Evolutionary conservation across 2,797 vertebrate species (phyloP), one percentile per base, ranked within the genome.

Genomic region (Pangasius mekongensis): DNA sequence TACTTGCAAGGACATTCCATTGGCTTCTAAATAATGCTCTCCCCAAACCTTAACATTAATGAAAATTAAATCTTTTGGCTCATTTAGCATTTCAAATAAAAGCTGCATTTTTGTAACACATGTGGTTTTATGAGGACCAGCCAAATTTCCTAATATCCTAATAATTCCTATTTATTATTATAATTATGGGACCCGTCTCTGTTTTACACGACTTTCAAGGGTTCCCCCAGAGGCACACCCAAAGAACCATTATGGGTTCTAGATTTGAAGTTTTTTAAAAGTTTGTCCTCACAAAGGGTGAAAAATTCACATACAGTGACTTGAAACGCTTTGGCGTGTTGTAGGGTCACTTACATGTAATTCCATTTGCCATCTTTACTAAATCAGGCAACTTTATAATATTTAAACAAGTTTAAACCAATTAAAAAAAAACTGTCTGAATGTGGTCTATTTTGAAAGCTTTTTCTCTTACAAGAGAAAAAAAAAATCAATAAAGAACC

Each of bases 381-480:
- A 16, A 66, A 66, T 66, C 24, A 20, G 81, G 27, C 27, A 0
- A 30, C 11, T 9, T 66, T 47, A 62, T 3, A 80, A 18, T 66
- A 86, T 67, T 86, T 16, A 36, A 64, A 77, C 13, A 49, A 62
- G 5, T 64, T 49, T 30, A 77, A 77, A 33, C 24, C 16, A 30
- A n/a, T n/a, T 56, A 18, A 30, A 47, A 30, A 47, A 64, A 66
- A 39, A 39, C 43, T 7, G 9, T 39, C 74, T 62, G 33, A 18
- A 58, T 43, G 39, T 30, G 47, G 47, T 73, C 52, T 49, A 16
- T 49, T 83, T 36, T 60, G 27, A 62, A 83, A 82, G 78, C 67
- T 16, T 87, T 83, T 64, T 52, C 43, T 64, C 18, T 60, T 62
- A 83, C 86, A 87, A 56, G 10, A 24, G 47, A 82, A 85, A 60